Evolutionary conservation across 2,113 vertebrate species (phyloP), one percentile per base, ranked within the genome.

Genomic region (Cyprinodon variegatus): DNA sequence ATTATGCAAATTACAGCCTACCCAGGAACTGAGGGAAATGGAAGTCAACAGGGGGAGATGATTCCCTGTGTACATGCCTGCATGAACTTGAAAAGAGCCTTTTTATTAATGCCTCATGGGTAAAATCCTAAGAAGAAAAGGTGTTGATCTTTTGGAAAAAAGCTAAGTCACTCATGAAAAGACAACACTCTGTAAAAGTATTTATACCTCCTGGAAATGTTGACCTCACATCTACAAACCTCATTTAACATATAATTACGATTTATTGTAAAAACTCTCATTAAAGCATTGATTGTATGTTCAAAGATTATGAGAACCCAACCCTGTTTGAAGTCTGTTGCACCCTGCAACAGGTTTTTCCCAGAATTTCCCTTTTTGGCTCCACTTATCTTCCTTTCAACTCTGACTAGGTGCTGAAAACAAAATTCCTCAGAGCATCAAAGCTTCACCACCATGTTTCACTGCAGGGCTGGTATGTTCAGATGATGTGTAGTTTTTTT

Each of bases 1-100:
- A 64, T 85, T 76, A 71, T 79, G 72, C 69, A 78, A 59, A 70
- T 86, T 43, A 72, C 57, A 60, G 11, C 37, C 11, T 9, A 29
- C 60, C 38, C 15, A 76, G 80, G 65, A 69, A 65, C 12, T 15
- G 0, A 70, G n/a, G 45, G 43, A 48, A 77, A 59, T 36, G 40
- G 43, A 67, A 9, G 4, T 38, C 60, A 0, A n/a, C 40, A 53
- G 45, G 67, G 78, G 70, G 57, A 57, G n/a, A 29, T 39, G 39
- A 57, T 41, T 46, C 60, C 45, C 57, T 57, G 8, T 17, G 20
- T 65, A 61, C 37, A 61, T 41, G 63, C 72, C 38, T 11, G 45
- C 68, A 62, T 39, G 46, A 40, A 68, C 73, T 64, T 68, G 73
- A 48, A 81, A 57, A 61, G 43, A 29, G 59, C 15, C 37, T 20